A percentile compares a stretch with the other conserved stretches of the same genome.
Evolutionary conservation across 1,140 invertebrate genomes (phyloP).

Genomic region (Dryas iulia): DNA sequence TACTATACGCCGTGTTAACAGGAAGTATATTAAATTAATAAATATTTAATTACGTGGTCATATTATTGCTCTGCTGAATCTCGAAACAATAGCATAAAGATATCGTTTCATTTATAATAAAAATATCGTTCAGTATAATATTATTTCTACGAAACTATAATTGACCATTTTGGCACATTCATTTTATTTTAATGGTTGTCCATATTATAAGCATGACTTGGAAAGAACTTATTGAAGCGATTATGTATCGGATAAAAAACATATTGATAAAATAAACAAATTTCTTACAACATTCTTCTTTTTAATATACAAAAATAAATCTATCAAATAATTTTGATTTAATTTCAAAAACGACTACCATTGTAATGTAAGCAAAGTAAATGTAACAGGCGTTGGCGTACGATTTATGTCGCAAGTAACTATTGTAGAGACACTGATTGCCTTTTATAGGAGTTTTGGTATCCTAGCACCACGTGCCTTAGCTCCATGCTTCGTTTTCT

Average conservation of each 20-base stretch:
- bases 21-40: neutral
- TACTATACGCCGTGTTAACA: neutral
- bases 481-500: conserved; percentile 52
- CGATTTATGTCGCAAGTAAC: conserved; percentile 56
- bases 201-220: neutral
- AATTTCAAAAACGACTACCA: neutral
- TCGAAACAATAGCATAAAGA: neutral
- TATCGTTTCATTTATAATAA: no score
- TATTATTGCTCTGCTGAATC: neutral
- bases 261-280: no score
- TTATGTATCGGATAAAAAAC: neutral
- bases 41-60: neutral
- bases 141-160: neutral
- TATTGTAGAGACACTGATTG: conserved; percentile 69
- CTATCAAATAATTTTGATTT: neutral
- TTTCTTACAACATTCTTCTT: no score
- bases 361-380: neutral
- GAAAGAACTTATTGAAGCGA: neutral
- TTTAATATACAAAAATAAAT: neutral
- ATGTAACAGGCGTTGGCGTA: conserved; percentile 37
- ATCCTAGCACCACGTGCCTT: conserved; percentile 59
- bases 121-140: no score
- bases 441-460: conserved; percentile 74
- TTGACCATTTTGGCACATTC: neutral
- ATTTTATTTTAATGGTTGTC: neutral